Conservation (phyloP, 1,140 invertebrate species). For the Drosophila prosaltans region DNA sequence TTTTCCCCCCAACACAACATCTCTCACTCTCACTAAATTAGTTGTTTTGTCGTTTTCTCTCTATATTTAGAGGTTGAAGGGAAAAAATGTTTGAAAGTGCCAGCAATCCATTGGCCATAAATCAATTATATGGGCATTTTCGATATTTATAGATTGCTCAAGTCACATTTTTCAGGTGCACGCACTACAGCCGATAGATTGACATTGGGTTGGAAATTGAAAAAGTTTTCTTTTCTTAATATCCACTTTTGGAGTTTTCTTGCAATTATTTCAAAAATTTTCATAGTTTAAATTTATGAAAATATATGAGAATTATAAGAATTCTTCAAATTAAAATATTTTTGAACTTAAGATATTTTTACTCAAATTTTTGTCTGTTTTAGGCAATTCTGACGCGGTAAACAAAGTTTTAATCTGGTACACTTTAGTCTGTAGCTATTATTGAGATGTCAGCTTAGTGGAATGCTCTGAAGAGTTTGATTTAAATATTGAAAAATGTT, state of each 20-base stretch:
- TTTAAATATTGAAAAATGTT: no score
- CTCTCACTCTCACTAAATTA: constrained; percentile 71
- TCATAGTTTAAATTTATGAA: constrained; percentile 55
- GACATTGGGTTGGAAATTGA: neutral
- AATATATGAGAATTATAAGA: constrained; percentile 19
- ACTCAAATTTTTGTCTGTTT: no score
- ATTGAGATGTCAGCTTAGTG: no score
- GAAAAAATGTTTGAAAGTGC: constrained; percentile 37
- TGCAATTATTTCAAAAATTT: constrained; percentile 62
- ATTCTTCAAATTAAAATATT: neutral
- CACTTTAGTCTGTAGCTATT: no score
- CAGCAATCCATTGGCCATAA: constrained; percentile 77
- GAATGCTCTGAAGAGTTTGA: no score
- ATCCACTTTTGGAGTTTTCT: constrained; percentile 1
- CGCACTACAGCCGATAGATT: constrained; percentile 29
- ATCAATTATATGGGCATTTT: constrained; percentile 67
- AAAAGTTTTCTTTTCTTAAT: constrained; percentile 17
- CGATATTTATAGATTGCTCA: constrained; percentile 41
- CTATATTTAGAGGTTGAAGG: constrained; percentile 67
- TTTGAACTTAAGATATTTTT: neutral
- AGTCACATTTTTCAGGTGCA: constrained; percentile 59
- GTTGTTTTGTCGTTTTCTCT: constrained; percentile 75
- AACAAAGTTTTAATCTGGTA: no score
- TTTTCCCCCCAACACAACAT: constrained; percentile 18
- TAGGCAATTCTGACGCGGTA: no score